A percentile compares a stretch with the other conserved stretches of the same genome.
Conservation (phyloP, 2,797 vertebrate genomes). For the Heteromormyrus szaboi region DNA sequence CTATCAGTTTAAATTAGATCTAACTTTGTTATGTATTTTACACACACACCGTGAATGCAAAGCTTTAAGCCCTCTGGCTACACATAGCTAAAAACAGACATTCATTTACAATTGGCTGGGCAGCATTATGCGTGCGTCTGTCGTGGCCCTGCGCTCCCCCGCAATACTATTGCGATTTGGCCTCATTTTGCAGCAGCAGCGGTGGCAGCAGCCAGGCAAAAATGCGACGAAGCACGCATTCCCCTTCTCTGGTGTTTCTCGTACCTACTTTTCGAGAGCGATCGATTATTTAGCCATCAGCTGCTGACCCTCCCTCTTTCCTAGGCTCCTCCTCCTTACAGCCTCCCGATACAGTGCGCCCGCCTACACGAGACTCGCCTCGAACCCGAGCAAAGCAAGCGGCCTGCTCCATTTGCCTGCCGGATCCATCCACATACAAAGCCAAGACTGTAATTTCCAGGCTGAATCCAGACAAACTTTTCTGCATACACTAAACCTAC, state of each 20-base stretch:
- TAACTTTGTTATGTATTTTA: background rate
- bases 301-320: background rate
- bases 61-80: background rate
- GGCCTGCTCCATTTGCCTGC: background rate
- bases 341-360: background rate
- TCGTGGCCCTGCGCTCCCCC: background rate
- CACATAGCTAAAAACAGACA: background rate
- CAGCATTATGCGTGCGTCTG: background rate
- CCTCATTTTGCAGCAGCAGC: background rate
- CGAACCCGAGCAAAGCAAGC: background rate
- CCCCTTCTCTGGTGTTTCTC: background rate
- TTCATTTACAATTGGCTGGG: background rate
- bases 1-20: background rate
- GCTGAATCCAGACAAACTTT: background rate
- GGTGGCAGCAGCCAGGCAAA: background rate
- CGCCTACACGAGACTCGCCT: background rate
- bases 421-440: background rate
- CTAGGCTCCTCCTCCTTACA: background rate
- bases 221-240: background rate
- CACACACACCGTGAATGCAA: background rate
- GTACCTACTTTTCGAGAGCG: constrained; percentile 3
- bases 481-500: background rate
- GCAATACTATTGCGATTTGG: background rate
- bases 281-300: constrained; percentile 19
- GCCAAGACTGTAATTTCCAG: background rate